Evolutionary conservation across 1,140 invertebrate species (phyloP).

Genomic region (Potamilus streckersoni): DNA sequence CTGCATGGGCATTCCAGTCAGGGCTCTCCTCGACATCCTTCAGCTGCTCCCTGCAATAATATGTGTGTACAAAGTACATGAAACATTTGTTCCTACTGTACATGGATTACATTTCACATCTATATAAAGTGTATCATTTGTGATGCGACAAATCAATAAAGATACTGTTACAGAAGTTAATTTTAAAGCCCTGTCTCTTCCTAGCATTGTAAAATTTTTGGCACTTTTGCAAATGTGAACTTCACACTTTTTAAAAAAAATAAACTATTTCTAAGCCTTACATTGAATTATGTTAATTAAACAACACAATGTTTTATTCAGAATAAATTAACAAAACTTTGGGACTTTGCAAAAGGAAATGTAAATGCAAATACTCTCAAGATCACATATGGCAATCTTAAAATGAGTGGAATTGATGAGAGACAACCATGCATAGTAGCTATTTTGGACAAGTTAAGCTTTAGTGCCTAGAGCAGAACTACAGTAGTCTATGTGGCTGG

Average conservation of each 20-base stretch:
- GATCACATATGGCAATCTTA: too few relatives aligned
- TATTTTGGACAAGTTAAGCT: too few relatives aligned
- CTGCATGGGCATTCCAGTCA: conserved; percentile 51
- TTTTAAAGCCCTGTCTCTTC: neutral
- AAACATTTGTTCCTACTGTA: neutral
- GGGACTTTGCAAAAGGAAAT: too few relatives aligned
- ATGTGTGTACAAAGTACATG: neutral
- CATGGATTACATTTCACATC: conserved; percentile 1
- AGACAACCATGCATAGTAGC: too few relatives aligned
- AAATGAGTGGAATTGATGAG: too few relatives aligned
- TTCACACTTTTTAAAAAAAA: neutral
- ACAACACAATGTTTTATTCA: too few relatives aligned
- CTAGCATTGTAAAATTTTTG: neutral
- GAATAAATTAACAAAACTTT: too few relatives aligned
- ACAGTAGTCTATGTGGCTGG: too few relatives aligned
- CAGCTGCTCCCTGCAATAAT: conserved; percentile 47
- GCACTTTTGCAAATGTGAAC: neutral
- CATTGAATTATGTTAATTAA: too few relatives aligned
- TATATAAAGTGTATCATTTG: neutral
- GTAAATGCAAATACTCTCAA: too few relatives aligned
- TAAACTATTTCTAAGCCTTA: too few relatives aligned
- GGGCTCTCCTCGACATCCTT: conserved; percentile 40
- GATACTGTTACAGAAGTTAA: neutral
- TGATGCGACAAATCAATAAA: neutral
- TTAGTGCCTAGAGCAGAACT: too few relatives aligned